Evolutionary conservation across 2,797 vertebrate species (phyloP).

Genomic region (Halcyon smyrnensis): DNA sequence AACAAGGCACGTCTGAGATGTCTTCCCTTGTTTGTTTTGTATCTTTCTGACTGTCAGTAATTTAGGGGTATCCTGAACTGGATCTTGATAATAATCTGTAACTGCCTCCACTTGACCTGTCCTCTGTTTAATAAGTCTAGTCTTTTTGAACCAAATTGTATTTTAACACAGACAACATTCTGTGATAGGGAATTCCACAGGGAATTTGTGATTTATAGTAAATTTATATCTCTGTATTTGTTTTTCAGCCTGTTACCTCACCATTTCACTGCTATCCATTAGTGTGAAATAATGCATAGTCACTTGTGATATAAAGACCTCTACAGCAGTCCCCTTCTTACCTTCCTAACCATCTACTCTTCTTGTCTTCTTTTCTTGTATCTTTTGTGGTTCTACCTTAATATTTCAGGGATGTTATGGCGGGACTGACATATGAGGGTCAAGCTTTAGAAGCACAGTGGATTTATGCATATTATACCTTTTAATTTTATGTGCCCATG

Average conservation of each 20-base stretch:
- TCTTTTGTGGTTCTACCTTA: background rate
- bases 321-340: background rate
- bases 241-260: background rate
- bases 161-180: background rate
- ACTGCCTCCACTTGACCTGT: background rate
- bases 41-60: background rate
- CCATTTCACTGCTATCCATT: background rate
- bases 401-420: background rate
- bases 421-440: background rate
- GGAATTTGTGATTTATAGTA: background rate
- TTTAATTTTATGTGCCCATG: background rate
- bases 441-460: background rate
- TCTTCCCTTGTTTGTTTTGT: background rate
- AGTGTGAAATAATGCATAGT: background rate
- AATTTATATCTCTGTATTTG: background rate
- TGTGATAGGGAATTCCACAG: background rate
- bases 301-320: background rate
- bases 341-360: background rate
- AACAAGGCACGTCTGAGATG: background rate
- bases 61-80: background rate
- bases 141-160: background rate
- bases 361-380: background rate
- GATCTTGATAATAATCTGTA: background rate
- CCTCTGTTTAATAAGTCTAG: background rate
- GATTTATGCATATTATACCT: background rate